These are phyloP conservation scores for Aphelocoma californica DNA, from an alignment of 2,797 vertebrate species.

Conservation along the genomic window DNA sequence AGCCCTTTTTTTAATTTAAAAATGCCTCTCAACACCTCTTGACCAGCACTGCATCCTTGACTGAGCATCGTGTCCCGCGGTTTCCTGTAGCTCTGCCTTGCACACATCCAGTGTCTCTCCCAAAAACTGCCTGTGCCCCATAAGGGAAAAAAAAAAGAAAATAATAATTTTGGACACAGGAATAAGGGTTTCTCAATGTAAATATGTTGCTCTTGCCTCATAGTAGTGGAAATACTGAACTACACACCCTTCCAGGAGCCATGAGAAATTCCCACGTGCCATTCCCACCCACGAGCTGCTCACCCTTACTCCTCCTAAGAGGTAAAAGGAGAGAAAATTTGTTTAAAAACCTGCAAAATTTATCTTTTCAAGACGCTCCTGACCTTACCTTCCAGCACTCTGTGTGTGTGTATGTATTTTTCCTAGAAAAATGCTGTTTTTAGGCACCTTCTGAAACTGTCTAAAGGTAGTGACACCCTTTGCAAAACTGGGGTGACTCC, in stretches of 20 bases:
- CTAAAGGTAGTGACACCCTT: fast-evolving
- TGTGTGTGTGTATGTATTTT: neutral
- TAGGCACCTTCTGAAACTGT: neutral
- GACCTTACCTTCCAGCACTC: neutral
- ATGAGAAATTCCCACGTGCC: fast-evolving
- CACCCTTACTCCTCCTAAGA: neutral
- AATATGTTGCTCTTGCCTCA: neutral
- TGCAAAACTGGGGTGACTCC: no score
- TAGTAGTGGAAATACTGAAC: neutral
- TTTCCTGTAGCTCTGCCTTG: neutral
- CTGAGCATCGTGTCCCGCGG: fast-evolving
- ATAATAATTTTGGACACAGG: neutral
- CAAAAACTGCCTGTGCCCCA: neutral
- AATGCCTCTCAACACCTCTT: neutral
- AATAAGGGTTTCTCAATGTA: neutral
- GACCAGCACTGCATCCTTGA: neutral
- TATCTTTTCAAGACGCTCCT: neutral
- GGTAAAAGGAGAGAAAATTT: neutral
- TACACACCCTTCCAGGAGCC: fast-evolving
- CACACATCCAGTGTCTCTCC: fast-evolving
- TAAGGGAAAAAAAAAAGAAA: neutral
- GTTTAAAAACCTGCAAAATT: neutral
- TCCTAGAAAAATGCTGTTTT: neutral
- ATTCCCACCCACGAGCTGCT: fast-evolving
- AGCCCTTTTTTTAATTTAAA: neutral